Evolutionary conservation across 2,888 invertebrate genomes (phyloP), one percentile per base, ranked within the genome.

Genomic region (Diarsia rubi): DNA sequence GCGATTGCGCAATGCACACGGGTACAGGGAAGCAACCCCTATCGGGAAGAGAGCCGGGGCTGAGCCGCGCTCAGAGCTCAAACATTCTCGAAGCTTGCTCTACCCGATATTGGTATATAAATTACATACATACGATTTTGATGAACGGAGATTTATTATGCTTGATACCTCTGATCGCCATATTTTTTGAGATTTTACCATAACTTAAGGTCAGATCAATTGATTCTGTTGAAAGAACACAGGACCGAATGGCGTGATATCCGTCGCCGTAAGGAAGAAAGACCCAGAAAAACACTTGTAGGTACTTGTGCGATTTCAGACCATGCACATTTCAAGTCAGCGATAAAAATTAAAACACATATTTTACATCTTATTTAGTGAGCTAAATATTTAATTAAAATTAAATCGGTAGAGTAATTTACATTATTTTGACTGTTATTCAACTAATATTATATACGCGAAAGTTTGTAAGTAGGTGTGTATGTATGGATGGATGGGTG

Each of bases 1-100:
- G 78, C 69, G 68, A 24, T 19, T 77, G 78, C 78, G 69, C 78
- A 77, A 5, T 73, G 78, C 78, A 73, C 8, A 45, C 49, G 14
- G 24, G 37, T 78, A 73, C 79, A 78, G 70, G 63, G 57, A n/a
- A 4, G 54, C 65, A 69, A 47, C 47, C 64, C 52, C 64, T 16
- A 27, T 64, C 52, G 45, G 42, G 54, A 5, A 49, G 37, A 37
- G 3, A 37, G 37, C 37, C 37, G 5, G 37, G 37, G 37, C 5
- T 27, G n/a, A 9, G 60, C 37, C 37, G 37, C 5, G 37, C 5
- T 27, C 27, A 9, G 60, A 45, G 19, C 44, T 27, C 52, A 47
- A 76, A 68, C 16, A 12, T 65, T 69, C 76, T 37, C 37, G 37
- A 37, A 37, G 37, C 37, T 37, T 37, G 37, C 37, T 6, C 37